Conservation (phyloP, 2,113 vertebrate species). For the Oenanthe melanoleuca region DNA sequence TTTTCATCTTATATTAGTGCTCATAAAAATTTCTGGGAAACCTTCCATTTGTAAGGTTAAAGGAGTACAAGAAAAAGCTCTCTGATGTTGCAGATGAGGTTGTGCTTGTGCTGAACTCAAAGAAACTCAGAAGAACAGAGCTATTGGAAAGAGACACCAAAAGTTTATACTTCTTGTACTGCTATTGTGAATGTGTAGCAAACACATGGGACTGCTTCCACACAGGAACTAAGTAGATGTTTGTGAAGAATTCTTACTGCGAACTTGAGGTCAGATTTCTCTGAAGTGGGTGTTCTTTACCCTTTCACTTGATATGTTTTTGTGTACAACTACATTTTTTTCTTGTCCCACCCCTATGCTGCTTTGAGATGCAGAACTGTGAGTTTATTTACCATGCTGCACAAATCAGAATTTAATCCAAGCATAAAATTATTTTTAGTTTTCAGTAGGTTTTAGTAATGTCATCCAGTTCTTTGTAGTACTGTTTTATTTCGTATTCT, state of each 20-base stretch:
- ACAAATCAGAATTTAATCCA: neutral
- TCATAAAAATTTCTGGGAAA: neutral
- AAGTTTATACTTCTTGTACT: neutral
- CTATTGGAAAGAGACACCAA: neutral
- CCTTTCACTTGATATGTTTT: constrained; percentile 34
- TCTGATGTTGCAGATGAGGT: neutral
- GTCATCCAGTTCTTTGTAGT: neutral
- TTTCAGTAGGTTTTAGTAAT: neutral
- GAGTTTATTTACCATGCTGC: neutral
- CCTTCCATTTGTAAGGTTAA: neutral
- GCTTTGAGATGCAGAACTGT: neutral
- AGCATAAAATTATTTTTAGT: neutral
- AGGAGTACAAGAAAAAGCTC: neutral
- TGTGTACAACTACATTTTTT: constrained; percentile 45
- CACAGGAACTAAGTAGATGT: constrained; percentile 1
- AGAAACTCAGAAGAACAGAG: neutral
- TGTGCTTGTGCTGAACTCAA: neutral
- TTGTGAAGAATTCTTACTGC: constrained; percentile 15
- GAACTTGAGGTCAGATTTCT: constrained; percentile 50
- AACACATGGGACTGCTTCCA: neutral
- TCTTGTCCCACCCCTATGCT: constrained; percentile 33
- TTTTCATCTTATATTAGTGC: neutral
- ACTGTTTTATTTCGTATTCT: neutral
- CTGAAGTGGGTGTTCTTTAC: constrained; percentile 19
- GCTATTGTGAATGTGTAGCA: neutral